Percentiles rank a stretch among this genome's conserved stretches.
These are phyloP conservation scores for Agriopis marginaria DNA, from an alignment of 2,888 invertebrate genomes.

Conservation along the genomic window DNA sequence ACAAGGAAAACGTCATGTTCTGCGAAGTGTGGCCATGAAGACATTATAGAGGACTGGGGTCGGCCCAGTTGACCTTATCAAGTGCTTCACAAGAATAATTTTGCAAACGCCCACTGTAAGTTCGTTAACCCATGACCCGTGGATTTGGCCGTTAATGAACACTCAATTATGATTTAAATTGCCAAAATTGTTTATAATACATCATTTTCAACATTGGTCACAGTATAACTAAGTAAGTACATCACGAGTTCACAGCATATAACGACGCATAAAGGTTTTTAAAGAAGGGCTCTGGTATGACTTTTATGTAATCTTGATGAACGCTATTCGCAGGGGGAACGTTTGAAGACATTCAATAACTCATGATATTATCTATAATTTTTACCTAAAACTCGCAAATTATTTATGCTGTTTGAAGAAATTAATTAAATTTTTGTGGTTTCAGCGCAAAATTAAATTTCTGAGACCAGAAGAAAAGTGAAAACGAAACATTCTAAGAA, in stretches of 20 bases:
- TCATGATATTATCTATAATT: background rate
- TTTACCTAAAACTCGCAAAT: too few species aligned
- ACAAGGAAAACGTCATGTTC: constrained; percentile 32
- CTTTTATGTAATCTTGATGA: too few species aligned
- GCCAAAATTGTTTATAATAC: background rate
- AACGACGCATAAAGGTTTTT: too few species aligned
- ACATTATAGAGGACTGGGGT: constrained; percentile 31
- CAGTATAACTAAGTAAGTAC: too few species aligned
- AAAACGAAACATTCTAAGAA: background rate
- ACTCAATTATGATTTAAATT: constrained; percentile 4
- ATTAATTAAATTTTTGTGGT: too few species aligned
- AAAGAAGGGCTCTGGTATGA: too few species aligned
- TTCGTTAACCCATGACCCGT: constrained; percentile 35
- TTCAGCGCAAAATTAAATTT: too few species aligned
- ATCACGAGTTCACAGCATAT: too few species aligned
- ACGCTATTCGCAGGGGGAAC: too few species aligned
- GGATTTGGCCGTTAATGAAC: constrained; percentile 7
- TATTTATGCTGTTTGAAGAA: too few species aligned
- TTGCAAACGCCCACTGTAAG: constrained; percentile 42
- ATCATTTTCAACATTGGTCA: too few species aligned
- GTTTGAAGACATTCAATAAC: too few species aligned
- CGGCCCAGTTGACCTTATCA: constrained; percentile 47
- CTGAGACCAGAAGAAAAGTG: background rate
- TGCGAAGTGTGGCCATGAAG: constrained; percentile 32
- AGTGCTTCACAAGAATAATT: constrained; percentile 38